phyloP scores from a whole-genome alignment of 2,888 invertebrate species.

The Deilephila porcellus region DNA sequence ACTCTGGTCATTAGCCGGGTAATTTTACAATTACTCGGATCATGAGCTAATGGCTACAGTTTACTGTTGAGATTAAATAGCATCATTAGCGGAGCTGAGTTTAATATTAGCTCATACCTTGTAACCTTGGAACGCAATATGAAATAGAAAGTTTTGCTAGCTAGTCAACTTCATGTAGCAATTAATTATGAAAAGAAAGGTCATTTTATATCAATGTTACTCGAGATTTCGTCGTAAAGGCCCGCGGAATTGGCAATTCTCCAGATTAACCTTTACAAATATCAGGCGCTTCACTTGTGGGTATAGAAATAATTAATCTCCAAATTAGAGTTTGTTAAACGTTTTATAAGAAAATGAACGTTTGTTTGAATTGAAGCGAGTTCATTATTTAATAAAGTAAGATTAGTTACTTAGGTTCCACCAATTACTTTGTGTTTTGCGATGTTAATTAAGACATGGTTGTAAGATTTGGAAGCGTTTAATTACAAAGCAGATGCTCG shows the following conservation, averaged over 20 bases:
- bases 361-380: neutral
- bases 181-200: no score
- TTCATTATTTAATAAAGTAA: constrained; percentile 20
- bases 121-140: no score
- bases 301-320: constrained; percentile 6
- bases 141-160: no score
- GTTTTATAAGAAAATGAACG: neutral
- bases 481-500: constrained; percentile 1
- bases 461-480: constrained; percentile 8
- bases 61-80: constrained; percentile 5
- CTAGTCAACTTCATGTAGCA: no score
- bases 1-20: constrained; percentile 12
- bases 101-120: neutral
- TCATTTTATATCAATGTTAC: no score
- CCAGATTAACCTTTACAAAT: neutral
- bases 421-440: neutral
- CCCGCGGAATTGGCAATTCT: neutral
- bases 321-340: constrained; percentile 8
- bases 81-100: neutral
- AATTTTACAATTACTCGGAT: constrained; percentile 23
- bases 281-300: neutral
- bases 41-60: constrained; percentile 6
- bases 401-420: neutral
- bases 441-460: constrained; percentile 10
- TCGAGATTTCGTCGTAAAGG: neutral